These are phyloP conservation scores for Sinhomidia bicolor DNA, from an alignment of 2,888 invertebrate species.

Conservation along the genomic window DNA sequence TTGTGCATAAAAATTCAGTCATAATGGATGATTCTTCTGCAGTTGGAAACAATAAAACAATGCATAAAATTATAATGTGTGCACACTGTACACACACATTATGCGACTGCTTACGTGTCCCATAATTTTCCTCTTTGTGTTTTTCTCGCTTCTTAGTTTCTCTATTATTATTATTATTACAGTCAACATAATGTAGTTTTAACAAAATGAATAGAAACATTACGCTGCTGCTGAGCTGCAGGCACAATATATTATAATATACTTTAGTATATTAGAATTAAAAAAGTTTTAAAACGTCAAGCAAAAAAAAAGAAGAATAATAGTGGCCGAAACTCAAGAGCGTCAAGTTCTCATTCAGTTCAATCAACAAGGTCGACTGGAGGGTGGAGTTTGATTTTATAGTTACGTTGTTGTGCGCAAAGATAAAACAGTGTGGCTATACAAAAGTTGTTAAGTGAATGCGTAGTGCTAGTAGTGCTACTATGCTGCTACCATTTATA, in stretches of 20 bases:
- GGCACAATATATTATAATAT: conserved; percentile 4
- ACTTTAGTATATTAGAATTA: no score
- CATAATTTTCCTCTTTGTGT: conserved; percentile 28
- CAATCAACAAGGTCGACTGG: conserved; percentile 69
- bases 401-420: neutral
- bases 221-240: neutral
- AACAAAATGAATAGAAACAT: neutral
- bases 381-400: conserved; percentile 65
- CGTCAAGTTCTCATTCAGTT: neutral
- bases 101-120: neutral
- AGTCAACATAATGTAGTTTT: neutral
- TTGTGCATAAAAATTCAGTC: conserved; percentile 37
- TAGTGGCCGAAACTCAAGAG: neutral
- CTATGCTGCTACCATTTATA: no score
- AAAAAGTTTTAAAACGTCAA: neutral
- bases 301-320: neutral
- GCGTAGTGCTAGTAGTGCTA: neutral
- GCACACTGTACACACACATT: no score
- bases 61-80: conserved; percentile 55
- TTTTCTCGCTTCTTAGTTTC: neutral
- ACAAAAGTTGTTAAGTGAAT: neutral
- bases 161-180: neutral
- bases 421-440: neutral
- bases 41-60: conserved; percentile 42
- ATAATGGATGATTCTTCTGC: conserved; percentile 27